Percentiles rank a stretch among this genome's conserved stretches.
Conservation (phyloP, 1,140 invertebrate species). For the Nasonia giraulti region DNA sequence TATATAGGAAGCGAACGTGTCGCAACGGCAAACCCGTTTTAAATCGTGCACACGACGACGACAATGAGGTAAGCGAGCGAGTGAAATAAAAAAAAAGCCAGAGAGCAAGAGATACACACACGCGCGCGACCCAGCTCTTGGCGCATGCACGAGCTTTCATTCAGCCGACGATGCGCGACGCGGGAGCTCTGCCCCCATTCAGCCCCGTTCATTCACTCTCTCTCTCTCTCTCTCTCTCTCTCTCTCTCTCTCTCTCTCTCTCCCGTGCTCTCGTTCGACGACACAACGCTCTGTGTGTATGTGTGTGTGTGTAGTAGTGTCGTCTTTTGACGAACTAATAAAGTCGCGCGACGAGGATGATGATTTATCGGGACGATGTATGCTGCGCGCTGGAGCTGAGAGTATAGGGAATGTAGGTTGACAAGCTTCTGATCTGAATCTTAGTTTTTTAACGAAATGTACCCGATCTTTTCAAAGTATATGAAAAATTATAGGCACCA, state of each 20-base stretch:
- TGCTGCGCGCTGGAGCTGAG: too few relatives aligned
- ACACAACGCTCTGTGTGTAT: neutral
- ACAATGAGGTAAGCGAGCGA: neutral
- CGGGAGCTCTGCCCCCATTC: conserved; percentile 40
- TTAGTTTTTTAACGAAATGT: too few relatives aligned
- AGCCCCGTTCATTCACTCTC: neutral
- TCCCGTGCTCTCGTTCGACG: conserved; percentile 1
- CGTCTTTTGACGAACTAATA: conserved; percentile 19
- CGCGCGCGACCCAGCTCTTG: neutral
- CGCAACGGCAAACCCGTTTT: neutral
- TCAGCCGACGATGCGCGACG: conserved; percentile 1
- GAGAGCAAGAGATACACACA: neutral
- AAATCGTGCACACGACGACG: neutral
- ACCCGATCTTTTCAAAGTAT: neutral
- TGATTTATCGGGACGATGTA: neutral
- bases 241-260: neutral
- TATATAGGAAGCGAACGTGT: neutral
- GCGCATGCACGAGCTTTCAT: neutral
- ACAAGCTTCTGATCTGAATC: too few relatives aligned
- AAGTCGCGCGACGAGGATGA: conserved; percentile 2
- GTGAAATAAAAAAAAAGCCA: neutral
- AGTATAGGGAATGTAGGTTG: too few relatives aligned
- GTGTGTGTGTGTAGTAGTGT: neutral
- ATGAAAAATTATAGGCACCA: neutral
- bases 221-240: neutral